Base-by-base conservation (phyloP, 2,113 vertebrate species). In the Monopterus albus region DNA sequence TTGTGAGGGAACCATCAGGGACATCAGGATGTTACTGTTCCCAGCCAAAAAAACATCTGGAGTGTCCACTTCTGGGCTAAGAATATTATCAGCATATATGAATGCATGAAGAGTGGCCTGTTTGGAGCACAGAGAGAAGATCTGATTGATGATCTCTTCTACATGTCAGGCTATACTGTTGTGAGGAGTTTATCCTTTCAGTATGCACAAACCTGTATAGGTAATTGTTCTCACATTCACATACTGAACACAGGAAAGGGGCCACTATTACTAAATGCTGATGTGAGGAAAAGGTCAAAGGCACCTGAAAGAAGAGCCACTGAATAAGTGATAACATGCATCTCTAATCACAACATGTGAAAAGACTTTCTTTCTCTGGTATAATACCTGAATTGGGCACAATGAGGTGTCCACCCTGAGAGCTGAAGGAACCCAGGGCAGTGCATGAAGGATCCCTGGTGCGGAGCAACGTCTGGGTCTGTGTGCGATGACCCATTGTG, bases 341-440 rank as follows among this genome's bases (percentile, higher is more conserved):
- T 25, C 35, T 76, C 8, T n/a, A 40, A 65, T 52, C 13, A 60
- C 23, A 60, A 38, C 14, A 43, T 59, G 21, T 36, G 11, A 13
- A 36, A 25, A 58, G 14, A 23, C 13, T 36, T 29, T 20, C 21
- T 28, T 5, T 67, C 12, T 46, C 20, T 21, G 8, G 7, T 50
- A 3, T 21, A 53, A 13, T 94, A 98, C 97, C 97, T 94, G 97
- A 97, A 88, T 96, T 97, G 42, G 96, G 97, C 52, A 98, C 94
- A 46, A 98, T 96, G 13, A 99, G 95, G 59, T 98, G 97, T 0
- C 97, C 97, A 4, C 97, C 97, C 17, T 98, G 94, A 3, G 96
- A 95, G 84, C 96, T 99, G 90, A 99, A 98, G 79, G 95, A 97
- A 21, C 97, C 97, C 79, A 98, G 92, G 0, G 95, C 96, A 0